Evolutionary conservation across 2,888 invertebrate genomes (phyloP).

Genomic region (Neoitamus cyanurus): DNA sequence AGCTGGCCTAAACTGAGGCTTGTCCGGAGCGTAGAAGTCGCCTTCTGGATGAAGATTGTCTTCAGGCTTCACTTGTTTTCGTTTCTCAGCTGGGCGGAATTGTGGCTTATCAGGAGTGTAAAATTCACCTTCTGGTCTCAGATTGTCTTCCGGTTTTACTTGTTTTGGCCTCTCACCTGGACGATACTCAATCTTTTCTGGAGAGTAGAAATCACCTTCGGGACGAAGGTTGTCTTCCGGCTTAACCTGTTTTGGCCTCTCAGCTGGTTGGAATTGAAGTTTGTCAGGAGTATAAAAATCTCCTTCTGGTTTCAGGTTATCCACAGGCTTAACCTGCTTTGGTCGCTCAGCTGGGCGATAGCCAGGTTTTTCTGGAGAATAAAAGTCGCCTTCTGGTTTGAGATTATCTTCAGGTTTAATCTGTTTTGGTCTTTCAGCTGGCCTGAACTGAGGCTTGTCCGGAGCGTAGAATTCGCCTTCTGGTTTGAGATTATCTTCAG

Average conservation of each 20-base stretch:
- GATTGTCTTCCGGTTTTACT: conserved; percentile 60
- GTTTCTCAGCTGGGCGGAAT: conserved; percentile 65
- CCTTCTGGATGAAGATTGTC: conserved; percentile 71
- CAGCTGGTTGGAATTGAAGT: conserved; percentile 62
- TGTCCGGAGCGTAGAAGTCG: conserved; percentile 66
- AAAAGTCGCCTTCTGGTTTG: conserved; percentile 69
- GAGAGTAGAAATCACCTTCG: conserved; percentile 70
- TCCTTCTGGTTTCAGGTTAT: conserved; percentile 69
- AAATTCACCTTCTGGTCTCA: conserved; percentile 71
- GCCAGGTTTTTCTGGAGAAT: conserved; percentile 67
- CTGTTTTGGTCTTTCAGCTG: conserved; percentile 66
- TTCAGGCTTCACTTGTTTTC: conserved; percentile 65
- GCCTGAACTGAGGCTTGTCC: conserved; percentile 68
- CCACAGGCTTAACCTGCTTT: conserved; percentile 63
- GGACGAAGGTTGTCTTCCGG: conserved; percentile 70
- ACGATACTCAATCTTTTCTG: conserved; percentile 63
- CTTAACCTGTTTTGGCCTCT: conserved; percentile 63
- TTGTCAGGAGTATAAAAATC: conserved; percentile 68
- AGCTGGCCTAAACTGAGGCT: conserved; percentile 66
- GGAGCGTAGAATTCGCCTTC: conserved; percentile 68
- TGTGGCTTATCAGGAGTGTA: conserved; percentile 63
- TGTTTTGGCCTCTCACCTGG: conserved; percentile 67
- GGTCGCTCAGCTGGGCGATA: conserved; percentile 67
- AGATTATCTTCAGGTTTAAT: conserved; percentile 67
- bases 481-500: conserved; percentile 68